Conservation (phyloP, 2,888 invertebrate species). For the Leucoptera coffeella region DNA sequence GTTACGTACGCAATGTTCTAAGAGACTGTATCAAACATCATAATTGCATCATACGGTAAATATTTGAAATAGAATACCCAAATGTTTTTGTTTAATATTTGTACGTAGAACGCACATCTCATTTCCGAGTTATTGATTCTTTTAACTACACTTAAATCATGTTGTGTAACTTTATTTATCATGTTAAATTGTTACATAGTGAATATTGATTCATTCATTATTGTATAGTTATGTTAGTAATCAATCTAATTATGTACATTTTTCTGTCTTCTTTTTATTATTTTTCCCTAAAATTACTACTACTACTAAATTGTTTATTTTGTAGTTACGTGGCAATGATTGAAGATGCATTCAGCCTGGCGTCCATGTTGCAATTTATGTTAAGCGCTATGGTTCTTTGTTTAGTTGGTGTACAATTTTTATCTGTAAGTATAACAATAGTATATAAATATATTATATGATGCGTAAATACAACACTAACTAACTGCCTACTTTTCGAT, state of each 20-base stretch:
- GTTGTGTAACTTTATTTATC: too few relatives aligned
- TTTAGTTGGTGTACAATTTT: slow-evolving; percentile 37
- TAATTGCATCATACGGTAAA: slow-evolving; percentile 34
- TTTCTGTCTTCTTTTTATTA: too few relatives aligned
- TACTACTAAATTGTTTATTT: slow-evolving; percentile 2
- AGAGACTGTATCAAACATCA: slow-evolving; percentile 36
- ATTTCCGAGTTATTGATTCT: slow-evolving; percentile 1
- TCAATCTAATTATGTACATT: too few relatives aligned
- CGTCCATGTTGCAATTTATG: slow-evolving; percentile 44
- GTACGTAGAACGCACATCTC: not conserved
- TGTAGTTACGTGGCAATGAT: slow-evolving; percentile 42
- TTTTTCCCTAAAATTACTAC: not conserved
- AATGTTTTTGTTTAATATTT: too few relatives aligned
- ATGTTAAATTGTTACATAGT: too few relatives aligned
- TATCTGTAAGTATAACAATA: slow-evolving; percentile 19
- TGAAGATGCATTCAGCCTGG: slow-evolving; percentile 39
- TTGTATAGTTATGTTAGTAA: too few relatives aligned
- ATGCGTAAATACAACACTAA: too few relatives aligned
- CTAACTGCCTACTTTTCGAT: too few relatives aligned
- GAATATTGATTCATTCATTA: too few relatives aligned
- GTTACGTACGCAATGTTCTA: slow-evolving; percentile 16
- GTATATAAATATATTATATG: not conserved
- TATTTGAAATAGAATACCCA: too few relatives aligned
- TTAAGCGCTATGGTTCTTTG: slow-evolving; percentile 45
- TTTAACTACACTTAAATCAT: too few relatives aligned